Conservation (phyloP, 1,140 invertebrate species). For the Trinorchestia longiramus region DNA sequence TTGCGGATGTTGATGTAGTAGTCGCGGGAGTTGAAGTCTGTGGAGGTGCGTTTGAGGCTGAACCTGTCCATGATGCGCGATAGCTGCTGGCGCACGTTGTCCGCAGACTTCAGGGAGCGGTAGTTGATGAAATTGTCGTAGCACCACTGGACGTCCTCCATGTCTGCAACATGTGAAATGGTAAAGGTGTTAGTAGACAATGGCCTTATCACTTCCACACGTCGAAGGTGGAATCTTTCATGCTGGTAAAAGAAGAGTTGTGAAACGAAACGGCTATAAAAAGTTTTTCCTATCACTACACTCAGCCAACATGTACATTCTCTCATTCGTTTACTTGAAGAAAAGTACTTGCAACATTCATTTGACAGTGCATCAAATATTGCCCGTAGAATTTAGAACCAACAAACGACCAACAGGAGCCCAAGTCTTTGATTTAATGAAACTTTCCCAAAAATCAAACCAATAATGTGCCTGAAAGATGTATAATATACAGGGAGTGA, state of each 20-base stretch:
- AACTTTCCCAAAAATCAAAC: too few relatives aligned
- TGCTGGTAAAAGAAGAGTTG: not conserved
- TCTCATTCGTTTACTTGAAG: too few relatives aligned
- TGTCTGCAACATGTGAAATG: conserved; percentile 70
- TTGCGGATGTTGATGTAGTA: conserved; percentile 99
- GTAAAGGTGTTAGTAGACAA: not conserved
- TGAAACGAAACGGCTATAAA: too few relatives aligned
- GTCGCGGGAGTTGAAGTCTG: conserved; percentile 98
- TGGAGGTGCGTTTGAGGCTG: conserved; percentile 91
- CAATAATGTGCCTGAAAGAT: too few relatives aligned
- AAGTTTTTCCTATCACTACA: too few relatives aligned
- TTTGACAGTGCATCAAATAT: too few relatives aligned
- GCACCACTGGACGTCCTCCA: conserved; percentile 97
- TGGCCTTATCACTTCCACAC: not conserved
- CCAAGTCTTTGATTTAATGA: too few relatives aligned
- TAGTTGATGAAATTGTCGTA: conserved; percentile 99
- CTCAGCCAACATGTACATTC: too few relatives aligned
- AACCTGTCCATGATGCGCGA: conserved; percentile 93
- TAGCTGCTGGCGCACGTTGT: conserved; percentile 86
- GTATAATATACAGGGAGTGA: too few relatives aligned
- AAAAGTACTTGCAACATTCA: too few relatives aligned
- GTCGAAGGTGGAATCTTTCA: not conserved
- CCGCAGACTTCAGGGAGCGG: conserved; percentile 93
- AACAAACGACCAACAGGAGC: too few relatives aligned
- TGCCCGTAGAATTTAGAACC: too few relatives aligned